Percentiles rank a stretch among this genome's conserved stretches.
Evolutionary conservation across 1,140 invertebrate genomes (phyloP).

Genomic region (Tigriopus japonicus): DNA sequence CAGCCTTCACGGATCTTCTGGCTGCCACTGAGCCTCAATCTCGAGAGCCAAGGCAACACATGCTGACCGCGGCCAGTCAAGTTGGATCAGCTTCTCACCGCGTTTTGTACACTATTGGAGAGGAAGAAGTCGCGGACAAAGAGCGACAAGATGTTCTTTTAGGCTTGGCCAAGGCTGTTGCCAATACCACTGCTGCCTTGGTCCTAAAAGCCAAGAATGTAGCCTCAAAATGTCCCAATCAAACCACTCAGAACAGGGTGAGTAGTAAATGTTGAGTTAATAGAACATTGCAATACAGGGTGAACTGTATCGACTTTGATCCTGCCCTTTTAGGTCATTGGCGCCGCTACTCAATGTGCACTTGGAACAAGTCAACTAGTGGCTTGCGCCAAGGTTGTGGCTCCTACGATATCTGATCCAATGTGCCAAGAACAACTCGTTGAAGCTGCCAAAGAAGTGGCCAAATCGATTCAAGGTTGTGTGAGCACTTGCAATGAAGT

Average conservation of each 20-base stretch:
- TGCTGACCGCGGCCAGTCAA: slow-evolving; percentile 77
- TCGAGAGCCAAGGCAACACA: slow-evolving; percentile 74
- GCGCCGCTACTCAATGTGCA: slow-evolving; percentile 85
- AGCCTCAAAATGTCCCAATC: slow-evolving; percentile 56
- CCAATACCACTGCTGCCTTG: slow-evolving; percentile 83
- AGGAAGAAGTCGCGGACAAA: slow-evolving; percentile 51
- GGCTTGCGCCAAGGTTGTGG: slow-evolving; percentile 73
- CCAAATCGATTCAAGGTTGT: slow-evolving; percentile 74
- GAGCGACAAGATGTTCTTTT: slow-evolving; percentile 50
- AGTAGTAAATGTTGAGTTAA: too few relatives aligned
- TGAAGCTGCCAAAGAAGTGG: slow-evolving; percentile 77
- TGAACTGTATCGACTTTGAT: not conserved
- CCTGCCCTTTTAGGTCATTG: slow-evolving; percentile 39
- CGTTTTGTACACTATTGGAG: slow-evolving; percentile 83
- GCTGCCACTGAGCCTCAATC: slow-evolving; percentile 81
- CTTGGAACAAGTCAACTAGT: slow-evolving; percentile 92
- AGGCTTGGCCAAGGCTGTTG: slow-evolving; percentile 80
- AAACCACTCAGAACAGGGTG: slow-evolving; percentile 44
- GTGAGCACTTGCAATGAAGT: slow-evolving; percentile 59
- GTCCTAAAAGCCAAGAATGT: slow-evolving; percentile 87
- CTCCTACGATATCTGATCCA: slow-evolving; percentile 56
- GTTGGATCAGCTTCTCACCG: slow-evolving; percentile 89
- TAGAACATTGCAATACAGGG: too few relatives aligned
- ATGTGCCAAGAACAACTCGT: slow-evolving; percentile 85
- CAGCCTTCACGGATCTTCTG: slow-evolving; percentile 82